Evolutionary conservation across 2,113 vertebrate genomes (phyloP), one percentile per base, ranked within the genome.

Genomic region (Ctenomys sociabilis): DNA sequence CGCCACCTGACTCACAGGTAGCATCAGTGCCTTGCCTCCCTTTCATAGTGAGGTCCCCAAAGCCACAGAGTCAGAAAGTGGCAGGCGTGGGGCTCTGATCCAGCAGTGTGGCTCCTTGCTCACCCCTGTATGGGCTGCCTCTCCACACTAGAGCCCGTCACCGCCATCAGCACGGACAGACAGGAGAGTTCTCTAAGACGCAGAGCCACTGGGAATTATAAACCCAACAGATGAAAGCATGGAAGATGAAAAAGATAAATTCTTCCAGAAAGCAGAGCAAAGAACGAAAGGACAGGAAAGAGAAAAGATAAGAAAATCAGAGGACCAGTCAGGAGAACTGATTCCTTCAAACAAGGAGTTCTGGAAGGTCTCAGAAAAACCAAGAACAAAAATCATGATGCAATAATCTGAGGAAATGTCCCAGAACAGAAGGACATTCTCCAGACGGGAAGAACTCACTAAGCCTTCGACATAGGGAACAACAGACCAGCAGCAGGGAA

Each of bases 321-420:
- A 88, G 59, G 43, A 28, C 63, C 21, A 6, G 30, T 43, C n/a
- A 63, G 0, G 13, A 73, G 75, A 52, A 88, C 49, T 26, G 24
- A 49, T 43, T 59, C n/a, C n/a, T n/a, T 12, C 43, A 80, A 82
- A 86, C 21, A 87, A 80, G 82, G 84, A 21, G 77, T 66, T 93
- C 85, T 72, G 17, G 52, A 90, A 94, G 78, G 83, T 93, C 54
- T 94, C 73, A 84, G 91, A 61, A 95, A 95, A 72, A 49, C 22
- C 6, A 61, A 16, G 30, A 54, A 32, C 11, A 75, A 83, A 66
- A 88, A 66, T 52, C 37, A 8, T 0, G 30, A 85, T 7, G 70
- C 61, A 88, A 68, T 26, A 24, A 14, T 70, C 19, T 17, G 37
- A 43, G 37, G 83, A 61, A 68, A 64, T 1, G 4, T 37, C 70